phyloP scores from a whole-genome alignment of 1,140 invertebrate species.

The Augochlora pura region DNA sequence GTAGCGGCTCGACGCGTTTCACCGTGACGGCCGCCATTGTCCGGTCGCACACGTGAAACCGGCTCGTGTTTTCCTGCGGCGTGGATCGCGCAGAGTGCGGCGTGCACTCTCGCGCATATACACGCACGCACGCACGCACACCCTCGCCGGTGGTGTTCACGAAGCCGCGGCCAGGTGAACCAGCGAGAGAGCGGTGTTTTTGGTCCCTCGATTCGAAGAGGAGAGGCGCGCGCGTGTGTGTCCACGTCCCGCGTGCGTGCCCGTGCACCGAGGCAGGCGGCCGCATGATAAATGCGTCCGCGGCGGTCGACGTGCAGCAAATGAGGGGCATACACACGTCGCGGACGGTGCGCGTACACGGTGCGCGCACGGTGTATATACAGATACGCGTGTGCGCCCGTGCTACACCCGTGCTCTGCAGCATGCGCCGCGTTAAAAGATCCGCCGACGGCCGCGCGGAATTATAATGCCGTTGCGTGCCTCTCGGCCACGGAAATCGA shows the following conservation, averaged over 20 bases:
- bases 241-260: background rate
- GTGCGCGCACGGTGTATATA: background rate
- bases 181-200: background rate
- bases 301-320: constrained; percentile 57
- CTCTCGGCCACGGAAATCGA: constrained; percentile 48
- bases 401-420: too few species aligned
- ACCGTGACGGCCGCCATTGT: constrained; percentile 49
- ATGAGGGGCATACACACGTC: constrained; percentile 41
- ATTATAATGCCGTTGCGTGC: constrained; percentile 48
- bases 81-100: background rate
- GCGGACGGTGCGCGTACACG: too few species aligned
- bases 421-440: constrained; percentile 43
- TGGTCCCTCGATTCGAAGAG: constrained; percentile 18
- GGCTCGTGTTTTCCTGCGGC: constrained; percentile 37
- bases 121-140: constrained; percentile 5
- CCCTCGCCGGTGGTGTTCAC: background rate
- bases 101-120: too few species aligned
- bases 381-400: constrained; percentile 17
- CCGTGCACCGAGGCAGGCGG: constrained; percentile 48
- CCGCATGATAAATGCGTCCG: constrained; percentile 62
- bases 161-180: constrained; percentile 30
- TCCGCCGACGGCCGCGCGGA: constrained; percentile 47
- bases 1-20: constrained; percentile 35
- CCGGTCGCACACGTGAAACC: constrained; percentile 34
- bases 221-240: background rate